A percentile compares a stretch with the other conserved stretches of the same genome.
Evolutionary conservation across 2,888 invertebrate species (phyloP).

Genomic region (Ectemnius continuus): DNA sequence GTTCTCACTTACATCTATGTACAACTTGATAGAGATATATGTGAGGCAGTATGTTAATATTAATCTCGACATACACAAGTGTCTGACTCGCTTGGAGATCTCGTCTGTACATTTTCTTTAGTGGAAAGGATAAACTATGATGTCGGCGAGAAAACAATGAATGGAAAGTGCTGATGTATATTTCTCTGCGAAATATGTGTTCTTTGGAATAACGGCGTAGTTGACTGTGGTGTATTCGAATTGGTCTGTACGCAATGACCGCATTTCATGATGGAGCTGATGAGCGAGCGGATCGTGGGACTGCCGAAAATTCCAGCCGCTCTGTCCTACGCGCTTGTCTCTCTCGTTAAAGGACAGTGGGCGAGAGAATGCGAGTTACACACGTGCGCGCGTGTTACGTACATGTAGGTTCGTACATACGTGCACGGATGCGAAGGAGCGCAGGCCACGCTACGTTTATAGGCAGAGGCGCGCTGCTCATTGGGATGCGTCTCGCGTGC

Average conservation of each 20-base stretch:
- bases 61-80: no score
- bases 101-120: no score
- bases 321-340: slow-evolving; percentile 19
- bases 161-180: no score
- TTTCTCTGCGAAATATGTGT: no score
- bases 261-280: not conserved
- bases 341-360: slow-evolving; percentile 31
- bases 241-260: not conserved
- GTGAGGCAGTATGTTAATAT: no score
- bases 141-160: no score
- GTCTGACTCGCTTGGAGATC: no score
- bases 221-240: no score
- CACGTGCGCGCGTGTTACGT: slow-evolving; percentile 29
- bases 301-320: slow-evolving; percentile 30
- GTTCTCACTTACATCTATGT: no score
- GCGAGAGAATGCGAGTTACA: slow-evolving; percentile 43
- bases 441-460: slow-evolving; percentile 3
- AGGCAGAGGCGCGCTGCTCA: slow-evolving; percentile 59
- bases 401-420: not conserved
- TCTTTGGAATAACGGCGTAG: no score
- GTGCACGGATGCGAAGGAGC: slow-evolving; percentile 13
- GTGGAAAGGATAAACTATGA: no score
- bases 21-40: no score
- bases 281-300: not conserved
- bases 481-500: slow-evolving; percentile 76